phyloP scores from a whole-genome alignment of 2,888 invertebrate genomes.

The Atethmia centrago region DNA sequence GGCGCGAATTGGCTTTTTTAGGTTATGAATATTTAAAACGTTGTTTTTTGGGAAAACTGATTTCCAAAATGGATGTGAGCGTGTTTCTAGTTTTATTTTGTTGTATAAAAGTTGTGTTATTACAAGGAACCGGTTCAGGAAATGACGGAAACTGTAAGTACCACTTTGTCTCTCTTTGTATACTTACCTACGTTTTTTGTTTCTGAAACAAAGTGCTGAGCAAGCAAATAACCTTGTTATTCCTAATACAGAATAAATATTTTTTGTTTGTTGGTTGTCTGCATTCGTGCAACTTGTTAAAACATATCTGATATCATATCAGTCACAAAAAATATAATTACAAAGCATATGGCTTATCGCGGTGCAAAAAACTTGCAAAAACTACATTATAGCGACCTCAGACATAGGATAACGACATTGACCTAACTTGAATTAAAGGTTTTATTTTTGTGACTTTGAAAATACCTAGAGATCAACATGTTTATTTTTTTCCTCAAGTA shows the following conservation, averaged over 20 bases:
- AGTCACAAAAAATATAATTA: slow-evolving; percentile 27
- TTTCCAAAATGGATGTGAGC: slow-evolving; percentile 72
- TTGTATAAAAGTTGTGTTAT: slow-evolving; percentile 73
- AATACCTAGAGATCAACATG: no score
- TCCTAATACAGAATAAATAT: slow-evolving; percentile 26
- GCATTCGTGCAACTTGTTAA: neutral
- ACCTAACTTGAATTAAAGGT: no score
- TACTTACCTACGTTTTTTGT: slow-evolving; percentile 21
- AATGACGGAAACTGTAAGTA: slow-evolving; percentile 83
- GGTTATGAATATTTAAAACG: slow-evolving; percentile 27
- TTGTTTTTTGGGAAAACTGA: slow-evolving; percentile 19
- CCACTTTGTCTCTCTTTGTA: slow-evolving; percentile 24
- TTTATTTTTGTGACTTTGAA: neutral
- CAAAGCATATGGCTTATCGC: slow-evolving; percentile 5
- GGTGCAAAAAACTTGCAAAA: neutral
- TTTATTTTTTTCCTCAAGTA: no score
- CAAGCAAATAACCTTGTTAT: slow-evolving; percentile 41
- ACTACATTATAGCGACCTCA: neutral
- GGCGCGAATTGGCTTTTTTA: slow-evolving; percentile 62
- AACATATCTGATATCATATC: neutral
- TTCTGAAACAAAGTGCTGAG: slow-evolving; percentile 17
- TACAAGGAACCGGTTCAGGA: slow-evolving; percentile 82
- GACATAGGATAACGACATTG: neutral
- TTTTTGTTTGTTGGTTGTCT: slow-evolving; percentile 40
- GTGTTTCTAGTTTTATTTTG: slow-evolving; percentile 74